Percentiles rank a stretch among this genome's conserved stretches.
phyloP scores from a whole-genome alignment of 2,113 vertebrate genomes.

The Epinephelus fuscoguttatus region DNA sequence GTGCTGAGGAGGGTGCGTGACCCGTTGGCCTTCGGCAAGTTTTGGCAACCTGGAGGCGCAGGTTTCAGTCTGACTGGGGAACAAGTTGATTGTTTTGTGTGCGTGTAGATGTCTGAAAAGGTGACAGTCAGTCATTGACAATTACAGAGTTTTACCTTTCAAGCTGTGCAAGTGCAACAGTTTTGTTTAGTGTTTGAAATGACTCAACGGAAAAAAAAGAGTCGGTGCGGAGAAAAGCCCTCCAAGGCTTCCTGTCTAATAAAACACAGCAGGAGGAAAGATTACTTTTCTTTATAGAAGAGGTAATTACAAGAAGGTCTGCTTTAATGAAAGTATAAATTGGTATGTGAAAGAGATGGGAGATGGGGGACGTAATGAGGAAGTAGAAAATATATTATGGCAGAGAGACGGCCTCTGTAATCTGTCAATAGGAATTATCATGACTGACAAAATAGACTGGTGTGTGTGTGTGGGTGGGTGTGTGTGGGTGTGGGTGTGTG shows the following conservation, averaged over 20 bases:
- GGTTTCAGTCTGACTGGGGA: neutral
- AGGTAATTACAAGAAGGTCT: slow-evolving; percentile 67
- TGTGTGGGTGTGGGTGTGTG: neutral
- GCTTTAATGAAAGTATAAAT: slow-evolving; percentile 60
- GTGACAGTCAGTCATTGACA: slow-evolving; percentile 3
- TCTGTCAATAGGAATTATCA: slow-evolving; percentile 32
- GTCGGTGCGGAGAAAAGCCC: slow-evolving; percentile 10
- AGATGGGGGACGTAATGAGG: slow-evolving; percentile 10
- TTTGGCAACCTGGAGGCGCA: neutral
- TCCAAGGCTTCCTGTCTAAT: slow-evolving; percentile 56
- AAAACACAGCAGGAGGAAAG: slow-evolving; percentile 61
- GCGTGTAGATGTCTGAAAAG: slow-evolving; percentile 6
- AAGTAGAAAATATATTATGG: slow-evolving; percentile 6
- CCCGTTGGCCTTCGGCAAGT: slow-evolving; percentile 6
- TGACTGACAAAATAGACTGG: neutral
- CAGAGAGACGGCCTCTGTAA: slow-evolving; percentile 13
- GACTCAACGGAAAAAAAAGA: neutral
- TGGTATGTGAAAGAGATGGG: slow-evolving; percentile 34
- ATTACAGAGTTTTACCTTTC: neutral
- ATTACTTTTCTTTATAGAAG: slow-evolving; percentile 55
- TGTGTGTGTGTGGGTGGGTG: too few relatives aligned
- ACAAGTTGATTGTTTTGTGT: neutral
- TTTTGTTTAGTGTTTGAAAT: slow-evolving; percentile 24
- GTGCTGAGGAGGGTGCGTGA: slow-evolving; percentile 1
- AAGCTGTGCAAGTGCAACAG: neutral